A percentile compares a stretch with the other conserved stretches of the same genome.
phyloP scores from a whole-genome alignment of 2,113 vertebrate species.

The Camelus dromedarius region DNA sequence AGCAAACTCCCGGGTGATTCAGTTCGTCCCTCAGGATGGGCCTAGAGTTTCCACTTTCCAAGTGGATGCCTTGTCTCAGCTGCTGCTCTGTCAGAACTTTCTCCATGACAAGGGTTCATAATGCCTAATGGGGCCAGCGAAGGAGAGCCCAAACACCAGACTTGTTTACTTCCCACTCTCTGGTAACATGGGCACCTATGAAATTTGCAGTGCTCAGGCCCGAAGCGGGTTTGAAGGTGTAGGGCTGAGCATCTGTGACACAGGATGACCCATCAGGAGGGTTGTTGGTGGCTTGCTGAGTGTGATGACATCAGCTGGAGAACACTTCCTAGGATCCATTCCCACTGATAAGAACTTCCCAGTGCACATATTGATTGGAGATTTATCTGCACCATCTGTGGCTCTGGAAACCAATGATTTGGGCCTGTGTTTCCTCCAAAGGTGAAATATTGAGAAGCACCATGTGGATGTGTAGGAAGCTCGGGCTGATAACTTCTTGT shows the following conservation, averaged over 20 bases:
- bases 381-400: slow-evolving; percentile 85
- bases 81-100: background rate
- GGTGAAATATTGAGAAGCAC: slow-evolving; percentile 22
- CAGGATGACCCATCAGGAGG: slow-evolving; percentile 74
- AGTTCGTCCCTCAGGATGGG: background rate
- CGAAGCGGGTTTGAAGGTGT: background rate
- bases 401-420: slow-evolving; percentile 84
- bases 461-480: background rate
- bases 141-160: background rate
- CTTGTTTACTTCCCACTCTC: background rate
- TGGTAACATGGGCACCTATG: background rate
- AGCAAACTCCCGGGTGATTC: background rate
- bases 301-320: slow-evolving; percentile 81
- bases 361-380: slow-evolving; percentile 86
- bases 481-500: slow-evolving; percentile 32
- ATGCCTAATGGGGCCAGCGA: background rate
- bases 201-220: background rate
- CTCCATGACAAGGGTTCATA: background rate
- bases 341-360: slow-evolving; percentile 87
- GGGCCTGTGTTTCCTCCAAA: slow-evolving; percentile 75
- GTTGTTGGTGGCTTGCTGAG: slow-evolving; percentile 65
- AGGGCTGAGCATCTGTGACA: slow-evolving; percentile 50
- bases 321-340: slow-evolving; percentile 81
- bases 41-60: background rate
- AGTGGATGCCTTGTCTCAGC: background rate